Evolutionary conservation across 2,113 vertebrate genomes (phyloP), one percentile per base, ranked within the genome.

Genomic region (Cyanistes caeruleus): DNA sequence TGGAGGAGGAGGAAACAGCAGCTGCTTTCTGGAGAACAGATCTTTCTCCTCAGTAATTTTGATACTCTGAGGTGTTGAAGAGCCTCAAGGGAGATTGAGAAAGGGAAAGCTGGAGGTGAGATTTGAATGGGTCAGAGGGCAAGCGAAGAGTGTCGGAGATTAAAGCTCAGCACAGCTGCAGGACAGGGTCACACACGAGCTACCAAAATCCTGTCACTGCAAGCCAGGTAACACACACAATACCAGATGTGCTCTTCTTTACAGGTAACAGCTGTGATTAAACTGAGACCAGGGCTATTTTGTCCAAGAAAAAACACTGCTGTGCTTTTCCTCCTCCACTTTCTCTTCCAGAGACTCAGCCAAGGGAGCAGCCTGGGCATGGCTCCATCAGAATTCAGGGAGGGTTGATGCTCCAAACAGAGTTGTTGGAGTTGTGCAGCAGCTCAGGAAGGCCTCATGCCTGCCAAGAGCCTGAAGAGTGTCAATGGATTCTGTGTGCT

Each of bases 161-260:
- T 21, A 25, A 31, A 69, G 25, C 1, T n/a, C 52, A 60, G 52
- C 16, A 39, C 21, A 52, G 41, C 14, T 27, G 3, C 62, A 31
- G 60, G 51, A 41, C 28, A n/a, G 35, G 23, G 17, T 43, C 8
- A 4, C 7, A 1, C 33, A 20, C 2, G 37, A 70, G 41, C 72
- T 51, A 3, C 64, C 24, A 17, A 70, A 77, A 43, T 37, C 35
- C 21, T 48, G 31, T 46, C 35, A 10, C 60, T 59, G 31, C 55
- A 24, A 35, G 3, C 8, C 12, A 6, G 3, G 6, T 19, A 46
- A 60, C 33, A 13, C n/a, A 4, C 3, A 4, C 3, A 18, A 15
- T 1, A 10, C 4, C 60, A 73, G 62, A 5, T 3, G 1, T 8
- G 2, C 35, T 70, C 67, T 35, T 30, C 44, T 64, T 64, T 59